Evolutionary conservation across 2,797 vertebrate genomes (phyloP).

Genomic region (Heterohyrax brucei): DNA sequence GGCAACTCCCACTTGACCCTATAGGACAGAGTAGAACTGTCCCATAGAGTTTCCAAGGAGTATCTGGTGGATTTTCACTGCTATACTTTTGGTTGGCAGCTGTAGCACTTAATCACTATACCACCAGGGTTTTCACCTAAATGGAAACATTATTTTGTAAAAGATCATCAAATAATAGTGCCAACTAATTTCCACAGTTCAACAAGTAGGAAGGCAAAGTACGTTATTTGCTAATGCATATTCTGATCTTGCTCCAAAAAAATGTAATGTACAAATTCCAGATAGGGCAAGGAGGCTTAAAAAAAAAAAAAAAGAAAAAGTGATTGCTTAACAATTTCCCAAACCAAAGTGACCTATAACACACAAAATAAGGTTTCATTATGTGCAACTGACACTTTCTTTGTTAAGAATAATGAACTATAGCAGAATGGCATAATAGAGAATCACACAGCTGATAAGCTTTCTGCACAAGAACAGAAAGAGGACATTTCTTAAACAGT

Average conservation of each 20-base stretch:
- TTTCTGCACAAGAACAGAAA: slow-evolving; percentile 67
- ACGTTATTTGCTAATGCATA: slow-evolving; percentile 83
- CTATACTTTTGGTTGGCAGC: no score
- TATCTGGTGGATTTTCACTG: no score
- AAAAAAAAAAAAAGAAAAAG: slow-evolving; percentile 28
- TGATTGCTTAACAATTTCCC: slow-evolving; percentile 70
- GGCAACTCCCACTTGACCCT: no score
- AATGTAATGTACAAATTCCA: slow-evolving; percentile 73
- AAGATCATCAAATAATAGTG: slow-evolving; percentile 78
- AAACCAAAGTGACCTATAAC: slow-evolving; percentile 75
- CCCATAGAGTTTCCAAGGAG: no score
- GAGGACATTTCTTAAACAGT: slow-evolving; percentile 63
- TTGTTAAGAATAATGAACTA: slow-evolving; percentile 71
- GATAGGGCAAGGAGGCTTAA: slow-evolving; percentile 58
- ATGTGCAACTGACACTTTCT: slow-evolving; percentile 63
- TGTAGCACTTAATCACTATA: no score
- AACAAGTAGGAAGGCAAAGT: slow-evolving; percentile 80
- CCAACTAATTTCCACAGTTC: slow-evolving; percentile 80
- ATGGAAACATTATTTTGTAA: slow-evolving; percentile 79
- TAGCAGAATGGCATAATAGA: slow-evolving; percentile 57
- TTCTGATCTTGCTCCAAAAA: slow-evolving; percentile 67
- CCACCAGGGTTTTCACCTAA: background rate
- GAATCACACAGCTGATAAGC: slow-evolving; percentile 63
- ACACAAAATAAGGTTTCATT: slow-evolving; percentile 72
- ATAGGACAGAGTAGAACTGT: no score